These are phyloP conservation scores for Herpailurus yagouaroundi DNA, from an alignment of 2,113 vertebrate genomes.

Conservation along the genomic window DNA sequence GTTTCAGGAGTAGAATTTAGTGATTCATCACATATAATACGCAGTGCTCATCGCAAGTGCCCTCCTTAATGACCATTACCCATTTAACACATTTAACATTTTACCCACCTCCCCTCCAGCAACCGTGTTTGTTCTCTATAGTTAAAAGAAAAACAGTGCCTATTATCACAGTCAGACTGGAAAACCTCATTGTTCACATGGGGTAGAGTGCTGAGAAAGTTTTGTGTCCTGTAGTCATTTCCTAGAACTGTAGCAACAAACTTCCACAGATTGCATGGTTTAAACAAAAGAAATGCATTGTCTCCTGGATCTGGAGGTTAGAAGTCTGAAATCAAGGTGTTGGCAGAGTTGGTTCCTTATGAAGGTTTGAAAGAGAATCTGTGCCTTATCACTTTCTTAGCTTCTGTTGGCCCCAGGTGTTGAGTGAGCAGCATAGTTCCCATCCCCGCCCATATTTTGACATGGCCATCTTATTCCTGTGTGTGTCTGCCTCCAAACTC, in stretches of 20 bases:
- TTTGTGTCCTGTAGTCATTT: neutral
- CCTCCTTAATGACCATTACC: neutral
- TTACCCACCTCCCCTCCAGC: neutral
- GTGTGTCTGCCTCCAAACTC: neutral
- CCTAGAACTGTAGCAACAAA: neutral
- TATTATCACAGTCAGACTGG: neutral
- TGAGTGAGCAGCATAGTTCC: neutral
- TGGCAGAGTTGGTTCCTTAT: neutral
- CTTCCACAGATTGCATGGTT: neutral
- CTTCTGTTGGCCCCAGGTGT: neutral
- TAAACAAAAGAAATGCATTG: neutral
- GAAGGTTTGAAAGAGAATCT: neutral
- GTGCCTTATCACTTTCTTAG: too few relatives aligned
- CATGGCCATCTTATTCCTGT: neutral
- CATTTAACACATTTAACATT: neutral
- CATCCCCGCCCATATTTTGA: neutral
- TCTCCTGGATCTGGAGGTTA: neutral
- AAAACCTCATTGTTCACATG: neutral
- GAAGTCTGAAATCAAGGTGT: neutral
- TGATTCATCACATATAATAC: neutral
- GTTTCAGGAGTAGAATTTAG: neutral
- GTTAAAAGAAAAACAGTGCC: neutral
- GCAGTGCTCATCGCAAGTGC: neutral
- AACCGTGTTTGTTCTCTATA: neutral
- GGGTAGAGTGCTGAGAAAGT: neutral